Base-by-base conservation (phyloP, 2,797 vertebrate species). In the Anolis apletophallus region DNA sequence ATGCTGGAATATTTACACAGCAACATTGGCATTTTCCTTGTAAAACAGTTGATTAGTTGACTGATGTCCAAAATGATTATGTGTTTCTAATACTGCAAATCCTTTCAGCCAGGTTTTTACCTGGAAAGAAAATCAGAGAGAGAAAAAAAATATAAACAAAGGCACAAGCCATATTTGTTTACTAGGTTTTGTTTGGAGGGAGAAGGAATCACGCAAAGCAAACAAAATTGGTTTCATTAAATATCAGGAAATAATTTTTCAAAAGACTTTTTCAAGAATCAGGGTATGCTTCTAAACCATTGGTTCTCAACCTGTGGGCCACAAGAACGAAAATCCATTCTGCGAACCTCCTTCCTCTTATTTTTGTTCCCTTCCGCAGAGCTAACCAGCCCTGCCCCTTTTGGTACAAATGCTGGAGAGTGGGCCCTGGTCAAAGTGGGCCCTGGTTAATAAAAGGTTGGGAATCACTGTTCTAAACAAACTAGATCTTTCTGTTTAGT, bases 101-200 rank as follows among this genome's bases (percentile, higher is more conserved):
- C 26, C 36, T 46, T 79, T 13, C 73, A 59, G 36, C 61, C 32
- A 23, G 14, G 5, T 34, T 54, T 64, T 52, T 40, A 82, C 34
- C 84, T 82, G n/a, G 32, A 85, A 73, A 69, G 21, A 16, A 71
- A 83, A 36, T 32, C 19, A 81, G 40, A 64, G 59, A n/a, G n/a
- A 29, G 59, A 74, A 80, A 10, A n/a, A 75, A 74, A 19, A 86
- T 23, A 86, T 69, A 34, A 29, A 73, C 54, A 73, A 72, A 9
- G 21, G 55, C 23, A 29, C 19, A 52, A 9, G 13, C n/a, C 1
- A 2, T 23, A 83, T 34, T 34, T 67, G 16, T 40, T 34, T 68
- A 17, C 14, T 6, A 17, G 54, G 21, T 46, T 71, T 85, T 21
- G 75, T 17, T 57, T 17, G 14, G n/a, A 5, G 32, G n/a, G 16